phyloP scores from a whole-genome alignment of 2,797 vertebrate species.

The Phalanger gymnotis region DNA sequence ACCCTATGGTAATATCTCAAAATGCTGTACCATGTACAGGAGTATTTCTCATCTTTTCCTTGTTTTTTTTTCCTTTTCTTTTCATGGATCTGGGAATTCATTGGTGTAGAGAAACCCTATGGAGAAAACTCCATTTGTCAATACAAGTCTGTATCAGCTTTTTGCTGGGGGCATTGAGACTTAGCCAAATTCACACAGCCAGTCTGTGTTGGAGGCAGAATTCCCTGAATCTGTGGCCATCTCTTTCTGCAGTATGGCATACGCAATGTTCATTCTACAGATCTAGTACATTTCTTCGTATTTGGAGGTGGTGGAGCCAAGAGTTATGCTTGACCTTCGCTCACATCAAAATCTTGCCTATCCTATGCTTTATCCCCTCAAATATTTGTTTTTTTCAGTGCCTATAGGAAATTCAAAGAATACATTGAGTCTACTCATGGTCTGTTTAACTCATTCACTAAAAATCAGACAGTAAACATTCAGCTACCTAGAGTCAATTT shows the following conservation, averaged over 20 bases:
- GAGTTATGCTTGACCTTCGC: background rate
- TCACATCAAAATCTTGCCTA: background rate
- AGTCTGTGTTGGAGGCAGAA: background rate
- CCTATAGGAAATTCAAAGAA: background rate
- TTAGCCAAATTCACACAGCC: background rate
- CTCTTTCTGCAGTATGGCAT: background rate
- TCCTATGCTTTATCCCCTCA: background rate
- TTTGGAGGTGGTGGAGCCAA: background rate
- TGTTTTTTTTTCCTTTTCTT: too few relatives aligned
- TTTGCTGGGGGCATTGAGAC: background rate
- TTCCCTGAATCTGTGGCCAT: background rate
- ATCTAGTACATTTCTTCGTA: background rate
- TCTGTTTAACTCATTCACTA: background rate
- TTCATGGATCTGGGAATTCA: background rate
- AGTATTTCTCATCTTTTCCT: background rate
- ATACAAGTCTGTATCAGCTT: background rate
- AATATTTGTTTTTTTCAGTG: background rate
- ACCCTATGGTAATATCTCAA: background rate
- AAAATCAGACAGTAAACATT: background rate
- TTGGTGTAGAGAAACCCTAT: background rate
- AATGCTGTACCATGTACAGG: background rate
- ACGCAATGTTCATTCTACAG: background rate
- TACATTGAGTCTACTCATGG: background rate
- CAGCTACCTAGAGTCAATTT: background rate
- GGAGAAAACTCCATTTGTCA: background rate